A percentile compares a stretch with the other conserved stretches of the same genome.
phyloP scores from a whole-genome alignment of 2,888 invertebrate genomes.

The Pherbina coryleti region DNA sequence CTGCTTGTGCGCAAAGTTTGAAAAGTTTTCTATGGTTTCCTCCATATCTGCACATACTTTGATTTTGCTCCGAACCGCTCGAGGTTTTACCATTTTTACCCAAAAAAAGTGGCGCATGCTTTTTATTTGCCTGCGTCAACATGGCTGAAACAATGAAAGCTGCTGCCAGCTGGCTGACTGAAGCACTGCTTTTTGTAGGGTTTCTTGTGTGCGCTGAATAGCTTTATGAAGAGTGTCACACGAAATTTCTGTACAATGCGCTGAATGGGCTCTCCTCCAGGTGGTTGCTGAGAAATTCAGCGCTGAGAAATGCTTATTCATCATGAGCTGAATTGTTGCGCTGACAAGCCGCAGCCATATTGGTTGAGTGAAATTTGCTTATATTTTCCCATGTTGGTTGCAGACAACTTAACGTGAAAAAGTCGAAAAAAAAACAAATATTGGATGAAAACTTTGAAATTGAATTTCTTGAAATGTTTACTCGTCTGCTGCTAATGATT shows the following conservation, averaged over 20 bases:
- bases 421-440: not conserved
- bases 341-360: slow-evolving; percentile 22
- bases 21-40: not conserved
- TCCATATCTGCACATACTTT: not conserved
- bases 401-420: not conserved
- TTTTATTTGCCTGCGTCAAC: not conserved
- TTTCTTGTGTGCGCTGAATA: slow-evolving; percentile 11
- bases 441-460: not conserved
- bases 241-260: not conserved
- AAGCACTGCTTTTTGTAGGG: not conserved
- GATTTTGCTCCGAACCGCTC: not conserved
- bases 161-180: not conserved
- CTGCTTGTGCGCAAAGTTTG: not conserved
- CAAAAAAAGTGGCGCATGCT: not conserved
- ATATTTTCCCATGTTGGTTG: not conserved
- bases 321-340: slow-evolving; percentile 12
- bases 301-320: not conserved
- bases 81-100: not conserved
- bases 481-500: not conserved
- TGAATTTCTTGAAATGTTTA: not conserved
- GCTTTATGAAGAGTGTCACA: not conserved
- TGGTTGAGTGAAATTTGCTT: slow-evolving; percentile 18
- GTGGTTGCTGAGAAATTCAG: slow-evolving; percentile 7
- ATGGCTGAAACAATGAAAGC: slow-evolving; percentile 1
- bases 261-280: not conserved